Percentiles rank a stretch among this genome's conserved stretches.
Conservation (phyloP, 2,113 vertebrate species). For the Sterrhoptilus dennistouni region DNA sequence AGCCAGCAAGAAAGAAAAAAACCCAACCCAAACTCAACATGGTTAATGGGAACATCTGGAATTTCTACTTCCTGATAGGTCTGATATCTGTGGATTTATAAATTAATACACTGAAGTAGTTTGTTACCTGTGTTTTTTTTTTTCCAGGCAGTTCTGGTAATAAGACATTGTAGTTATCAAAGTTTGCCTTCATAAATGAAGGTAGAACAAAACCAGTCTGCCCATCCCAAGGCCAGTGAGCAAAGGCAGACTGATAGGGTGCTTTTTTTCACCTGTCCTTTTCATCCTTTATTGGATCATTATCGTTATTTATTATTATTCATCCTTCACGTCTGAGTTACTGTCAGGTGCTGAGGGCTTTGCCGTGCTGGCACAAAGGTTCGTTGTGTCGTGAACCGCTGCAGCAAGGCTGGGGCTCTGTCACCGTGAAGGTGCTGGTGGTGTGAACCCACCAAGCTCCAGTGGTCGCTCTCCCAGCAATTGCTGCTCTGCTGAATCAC, state of each 20-base stretch:
- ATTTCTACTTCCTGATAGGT: not conserved
- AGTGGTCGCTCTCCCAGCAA: not conserved
- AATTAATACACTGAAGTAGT: not conserved
- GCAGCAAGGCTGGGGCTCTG: not conserved
- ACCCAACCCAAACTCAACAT: not conserved
- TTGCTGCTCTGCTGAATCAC: not conserved
- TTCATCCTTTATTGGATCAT: not conserved
- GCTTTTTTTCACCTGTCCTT: not conserved
- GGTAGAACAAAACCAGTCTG: not conserved
- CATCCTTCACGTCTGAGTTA: too few species aligned
- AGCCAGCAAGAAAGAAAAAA: fast-evolving
- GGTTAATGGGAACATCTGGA: not conserved
- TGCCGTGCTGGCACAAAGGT: not conserved
- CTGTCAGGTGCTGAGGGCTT: not conserved
- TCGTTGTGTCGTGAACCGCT: fast-evolving
- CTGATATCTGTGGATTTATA: not conserved
- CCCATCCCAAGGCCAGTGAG: not conserved
- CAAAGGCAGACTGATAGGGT: not conserved
- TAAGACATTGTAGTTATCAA: not conserved
- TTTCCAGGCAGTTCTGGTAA: not conserved
- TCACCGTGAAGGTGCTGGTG: fast-evolving
- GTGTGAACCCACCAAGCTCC: not conserved
- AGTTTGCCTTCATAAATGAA: not conserved
- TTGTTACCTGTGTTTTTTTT: not conserved
- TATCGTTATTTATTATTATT: too few species aligned